Percentiles rank a stretch among this genome's conserved stretches.
These are phyloP conservation scores for Bothrops jararaca DNA, from an alignment of 2,113 vertebrate species.

Conservation along the genomic window DNA sequence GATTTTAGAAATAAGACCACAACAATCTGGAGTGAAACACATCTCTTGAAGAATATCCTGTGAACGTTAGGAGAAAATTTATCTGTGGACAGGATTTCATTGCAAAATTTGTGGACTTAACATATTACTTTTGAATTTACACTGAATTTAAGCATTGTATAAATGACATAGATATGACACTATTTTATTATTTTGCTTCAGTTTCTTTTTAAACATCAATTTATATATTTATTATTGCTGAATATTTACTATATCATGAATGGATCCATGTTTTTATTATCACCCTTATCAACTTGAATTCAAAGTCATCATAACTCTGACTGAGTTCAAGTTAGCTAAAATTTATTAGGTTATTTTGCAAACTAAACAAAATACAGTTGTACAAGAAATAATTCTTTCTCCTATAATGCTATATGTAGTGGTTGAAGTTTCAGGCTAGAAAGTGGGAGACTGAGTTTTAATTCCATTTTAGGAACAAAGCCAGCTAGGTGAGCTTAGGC, in stretches of 20 bases:
- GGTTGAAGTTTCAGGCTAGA: neutral
- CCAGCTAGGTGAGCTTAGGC: neutral
- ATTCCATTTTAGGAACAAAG: neutral
- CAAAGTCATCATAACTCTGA: neutral
- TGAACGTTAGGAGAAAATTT: neutral
- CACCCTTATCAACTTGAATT: neutral
- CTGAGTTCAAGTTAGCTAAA: neutral
- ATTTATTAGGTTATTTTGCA: neutral
- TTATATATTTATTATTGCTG: neutral
- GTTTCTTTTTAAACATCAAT: neutral
- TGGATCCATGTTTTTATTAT: neutral
- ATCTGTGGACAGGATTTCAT: neutral
- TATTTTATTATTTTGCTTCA: neutral
- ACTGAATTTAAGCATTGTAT: neutral
- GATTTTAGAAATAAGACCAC: constrained; percentile 82
- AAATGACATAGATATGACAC: neutral
- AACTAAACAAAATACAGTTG: neutral
- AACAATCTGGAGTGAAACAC: constrained; percentile 93
- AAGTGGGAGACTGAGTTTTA: neutral
- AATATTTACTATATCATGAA: neutral
- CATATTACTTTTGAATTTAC: neutral
- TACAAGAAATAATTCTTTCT: neutral
- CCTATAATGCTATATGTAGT: neutral
- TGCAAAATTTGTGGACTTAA: neutral
- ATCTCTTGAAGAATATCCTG: constrained; percentile 86